These are phyloP conservation scores for Lamellibrachia columna DNA, from an alignment of 2,888 invertebrate genomes.

Conservation along the genomic window DNA sequence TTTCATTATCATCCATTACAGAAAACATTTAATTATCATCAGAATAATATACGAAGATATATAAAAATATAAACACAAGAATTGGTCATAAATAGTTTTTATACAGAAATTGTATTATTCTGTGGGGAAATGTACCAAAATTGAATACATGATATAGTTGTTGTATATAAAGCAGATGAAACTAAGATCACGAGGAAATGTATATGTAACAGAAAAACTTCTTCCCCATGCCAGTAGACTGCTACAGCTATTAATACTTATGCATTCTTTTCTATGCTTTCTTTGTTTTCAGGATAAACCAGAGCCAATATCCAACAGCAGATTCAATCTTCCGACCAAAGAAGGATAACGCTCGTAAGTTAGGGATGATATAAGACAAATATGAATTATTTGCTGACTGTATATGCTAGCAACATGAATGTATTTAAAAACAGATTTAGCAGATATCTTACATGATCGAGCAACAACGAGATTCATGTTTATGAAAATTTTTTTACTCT, in stretches of 20 bases:
- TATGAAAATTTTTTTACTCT: too few relatives aligned
- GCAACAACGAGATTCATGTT: too few relatives aligned
- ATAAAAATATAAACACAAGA: background rate
- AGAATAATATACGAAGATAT: background rate
- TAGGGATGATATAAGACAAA: background rate
- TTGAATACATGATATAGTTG: too few relatives aligned
- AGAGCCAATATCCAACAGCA: conserved; percentile 49
- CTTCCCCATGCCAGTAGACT: background rate
- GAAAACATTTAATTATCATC: background rate
- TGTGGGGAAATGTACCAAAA: too few relatives aligned
- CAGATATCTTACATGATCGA: too few relatives aligned
- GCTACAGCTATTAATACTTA: background rate
- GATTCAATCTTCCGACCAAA: conserved; percentile 60
- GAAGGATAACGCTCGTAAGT: conserved; percentile 40
- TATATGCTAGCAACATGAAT: too few relatives aligned
- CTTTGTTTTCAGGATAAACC: conserved; percentile 51
- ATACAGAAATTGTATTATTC: background rate
- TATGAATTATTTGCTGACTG: too few relatives aligned
- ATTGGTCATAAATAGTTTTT: background rate
- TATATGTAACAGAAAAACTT: too few relatives aligned
- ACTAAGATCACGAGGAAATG: too few relatives aligned
- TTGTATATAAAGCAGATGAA: too few relatives aligned
- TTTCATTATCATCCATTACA: background rate
- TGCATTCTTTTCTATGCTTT: background rate
- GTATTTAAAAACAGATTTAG: too few relatives aligned